Evolutionary conservation across 2,113 vertebrate genomes (phyloP).

Genomic region (Chaetorhynchus papuensis): DNA sequence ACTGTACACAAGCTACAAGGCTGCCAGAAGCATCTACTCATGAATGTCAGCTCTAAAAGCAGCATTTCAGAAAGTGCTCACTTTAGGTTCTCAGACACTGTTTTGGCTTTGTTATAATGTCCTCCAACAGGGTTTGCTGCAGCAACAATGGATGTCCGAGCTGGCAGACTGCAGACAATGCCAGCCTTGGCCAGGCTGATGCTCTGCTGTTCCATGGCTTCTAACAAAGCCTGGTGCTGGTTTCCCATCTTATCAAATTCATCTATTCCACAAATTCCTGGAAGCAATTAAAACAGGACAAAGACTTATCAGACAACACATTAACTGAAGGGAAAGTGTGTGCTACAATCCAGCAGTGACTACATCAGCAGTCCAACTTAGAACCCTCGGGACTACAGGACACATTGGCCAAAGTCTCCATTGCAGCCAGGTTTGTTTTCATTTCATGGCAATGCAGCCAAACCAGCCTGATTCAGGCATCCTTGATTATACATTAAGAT

Average conservation of each 20-base stretch:
- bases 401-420: background rate
- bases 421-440: background rate
- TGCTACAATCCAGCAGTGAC: background rate
- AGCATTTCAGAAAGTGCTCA: constrained; percentile 66
- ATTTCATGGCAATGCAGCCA: background rate
- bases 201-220: constrained; percentile 98
- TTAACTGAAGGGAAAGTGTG: background rate
- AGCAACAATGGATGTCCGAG: constrained; percentile 90
- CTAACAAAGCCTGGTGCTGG: constrained; percentile 93
- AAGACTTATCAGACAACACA: background rate
- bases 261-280: constrained; percentile 97
- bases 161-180: constrained; percentile 92
- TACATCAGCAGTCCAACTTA: background rate
- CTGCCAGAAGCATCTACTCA: background rate
- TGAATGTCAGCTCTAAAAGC: background rate
- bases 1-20: background rate
- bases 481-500: background rate
- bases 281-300: background rate
- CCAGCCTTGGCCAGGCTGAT: constrained; percentile 98
- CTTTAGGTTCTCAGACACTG: constrained; percentile 97
- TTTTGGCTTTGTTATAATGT: constrained; percentile 95
- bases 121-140: constrained; percentile 94
- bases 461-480: background rate
- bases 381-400: background rate
- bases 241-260: constrained; percentile 98